Evolutionary conservation across 2,888 invertebrate genomes (phyloP).

Genomic region (Papilio elwesi): DNA sequence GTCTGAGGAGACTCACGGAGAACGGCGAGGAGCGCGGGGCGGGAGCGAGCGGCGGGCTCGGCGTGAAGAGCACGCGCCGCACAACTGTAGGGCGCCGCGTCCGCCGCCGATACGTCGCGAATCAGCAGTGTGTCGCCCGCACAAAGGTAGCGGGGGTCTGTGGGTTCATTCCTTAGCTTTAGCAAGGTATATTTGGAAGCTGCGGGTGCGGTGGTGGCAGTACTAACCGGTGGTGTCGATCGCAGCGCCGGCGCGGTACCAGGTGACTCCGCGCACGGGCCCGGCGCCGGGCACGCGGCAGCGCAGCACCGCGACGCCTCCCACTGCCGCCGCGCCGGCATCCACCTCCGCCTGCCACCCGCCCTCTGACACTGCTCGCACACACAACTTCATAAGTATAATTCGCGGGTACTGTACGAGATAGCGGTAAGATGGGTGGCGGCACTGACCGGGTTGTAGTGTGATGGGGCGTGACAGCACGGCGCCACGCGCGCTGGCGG

Average conservation of each 20-base stretch:
- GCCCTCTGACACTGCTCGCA: conserved; percentile 55
- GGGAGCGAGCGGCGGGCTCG: conserved; percentile 86
- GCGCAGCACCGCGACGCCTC: conserved; percentile 64
- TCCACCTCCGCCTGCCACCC: conserved; percentile 57
- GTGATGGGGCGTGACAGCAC: conserved; percentile 90
- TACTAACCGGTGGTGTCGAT: conserved; percentile 67
- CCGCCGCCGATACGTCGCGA: conserved; percentile 76
- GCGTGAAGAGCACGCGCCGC: conserved; percentile 87
- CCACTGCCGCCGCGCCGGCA: conserved; percentile 53
- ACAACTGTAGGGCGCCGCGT: conserved; percentile 87
- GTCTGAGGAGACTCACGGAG: conserved; percentile 70
- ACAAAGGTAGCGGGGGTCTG: conserved; percentile 64
- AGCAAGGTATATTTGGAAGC: too few species aligned
- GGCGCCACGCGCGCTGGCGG: conserved; percentile 89
- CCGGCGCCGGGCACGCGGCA: conserved; percentile 50
- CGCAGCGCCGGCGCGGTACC: conserved; percentile 62
- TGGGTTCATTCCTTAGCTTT: not conserved
- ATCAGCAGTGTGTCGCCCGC: conserved; percentile 67
- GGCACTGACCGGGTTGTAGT: conserved; percentile 87
- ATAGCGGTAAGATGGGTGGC: not conserved
- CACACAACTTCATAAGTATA: not conserved
- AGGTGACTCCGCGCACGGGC: conserved; percentile 52
- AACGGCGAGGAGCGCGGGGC: conserved; percentile 84
- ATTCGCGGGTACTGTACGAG: not conserved
- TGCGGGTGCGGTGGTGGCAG: too few species aligned